Evolutionary conservation across 1,140 invertebrate genomes (phyloP), one percentile per base, ranked within the genome.

Genomic region (Antheraea mylitta): DNA sequence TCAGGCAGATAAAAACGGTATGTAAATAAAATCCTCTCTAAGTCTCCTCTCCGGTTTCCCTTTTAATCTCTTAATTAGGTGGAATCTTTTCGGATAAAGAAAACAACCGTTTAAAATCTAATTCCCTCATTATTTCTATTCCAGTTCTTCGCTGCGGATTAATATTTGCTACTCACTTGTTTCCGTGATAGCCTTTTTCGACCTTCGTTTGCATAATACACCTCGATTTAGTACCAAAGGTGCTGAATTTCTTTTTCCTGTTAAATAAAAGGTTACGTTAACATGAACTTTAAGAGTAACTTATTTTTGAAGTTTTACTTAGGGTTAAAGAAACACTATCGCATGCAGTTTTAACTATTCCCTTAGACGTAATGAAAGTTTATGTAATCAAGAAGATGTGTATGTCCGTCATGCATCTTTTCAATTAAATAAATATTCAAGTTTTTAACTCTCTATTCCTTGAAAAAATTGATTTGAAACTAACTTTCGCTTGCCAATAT

Each of bases 241-340:
- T 58, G 22, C 30, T n/a, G 22, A 80, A 78, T 68, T 67, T 76
- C 67, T 70, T 82, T 66, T 77, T 80, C 38, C 80, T 82, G 69
- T 7, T 74, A 77, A 60, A 19, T 6, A 18, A 8, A 42, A 42
- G 0, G 38, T 42, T 42, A 42, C 7, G 38, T 42, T 4, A 42
- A 42, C 7, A 1, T 7, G 7, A 42, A 42, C 7, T 4, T 30
- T 30, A 30, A 30, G 22, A 2, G 4, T 30, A 30, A 4, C 22
- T 30, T 30, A 30, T 30, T 30, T 30, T 30, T 30, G 1, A 30
- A 30, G 4, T 30, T 30, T 30, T 30, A 30, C 1, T 30, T 2
- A 30, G 22, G 4, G 22, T 30, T 4, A 4, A 30, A 30, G 1
- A 30, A 30, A 2, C 22, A 30, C 22, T 4, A 30, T 30, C 1